Conservation (phyloP, 1,140 invertebrate genomes). For the Cephus cinctus region DNA sequence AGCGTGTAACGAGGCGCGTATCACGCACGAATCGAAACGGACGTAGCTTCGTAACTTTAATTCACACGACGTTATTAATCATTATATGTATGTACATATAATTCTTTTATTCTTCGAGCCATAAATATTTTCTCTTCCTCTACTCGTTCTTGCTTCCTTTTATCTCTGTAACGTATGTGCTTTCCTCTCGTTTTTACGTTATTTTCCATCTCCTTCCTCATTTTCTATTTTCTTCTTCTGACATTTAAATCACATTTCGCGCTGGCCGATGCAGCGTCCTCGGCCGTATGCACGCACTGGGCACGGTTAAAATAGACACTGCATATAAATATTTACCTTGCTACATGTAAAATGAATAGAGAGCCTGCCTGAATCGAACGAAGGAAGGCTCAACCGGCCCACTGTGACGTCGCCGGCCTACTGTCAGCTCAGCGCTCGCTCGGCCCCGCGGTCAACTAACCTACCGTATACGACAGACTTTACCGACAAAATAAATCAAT, state of each 20-base stretch:
- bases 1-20: too few species aligned
- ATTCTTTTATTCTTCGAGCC: too few species aligned
- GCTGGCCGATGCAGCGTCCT: neutral
- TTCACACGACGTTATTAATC: too few species aligned
- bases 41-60: too few species aligned
- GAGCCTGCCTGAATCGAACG: constrained; percentile 56
- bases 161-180: too few species aligned
- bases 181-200: neutral
- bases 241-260: neutral
- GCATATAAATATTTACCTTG: constrained; percentile 55
- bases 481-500: constrained; percentile 32
- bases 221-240: neutral
- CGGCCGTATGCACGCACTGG: constrained; percentile 18
- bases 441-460: constrained; percentile 56
- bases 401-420: constrained; percentile 60
- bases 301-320: constrained; percentile 28
- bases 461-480: constrained; percentile 46
- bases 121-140: too few species aligned
- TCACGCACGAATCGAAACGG: too few species aligned
- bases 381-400: constrained; percentile 58
- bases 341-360: constrained; percentile 59
- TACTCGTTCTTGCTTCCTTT: too few species aligned
- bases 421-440: constrained; percentile 56
- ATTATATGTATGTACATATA: too few species aligned
- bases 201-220: neutral